Evolutionary conservation across 2,888 invertebrate species (phyloP).

Genomic region (Pemphredon lugubris): DNA sequence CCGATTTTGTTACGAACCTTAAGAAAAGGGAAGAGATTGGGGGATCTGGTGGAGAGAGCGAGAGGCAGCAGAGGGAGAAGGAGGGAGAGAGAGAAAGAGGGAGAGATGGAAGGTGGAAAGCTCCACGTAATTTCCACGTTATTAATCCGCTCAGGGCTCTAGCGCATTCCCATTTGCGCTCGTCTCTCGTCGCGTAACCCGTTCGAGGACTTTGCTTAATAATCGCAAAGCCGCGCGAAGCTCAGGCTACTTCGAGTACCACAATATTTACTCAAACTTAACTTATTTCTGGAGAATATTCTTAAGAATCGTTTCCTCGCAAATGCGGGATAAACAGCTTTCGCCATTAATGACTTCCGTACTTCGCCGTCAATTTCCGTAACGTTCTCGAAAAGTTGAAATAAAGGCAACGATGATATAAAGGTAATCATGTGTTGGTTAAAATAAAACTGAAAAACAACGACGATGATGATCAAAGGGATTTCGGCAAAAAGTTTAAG

Average conservation of each 20-base stretch:
- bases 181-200: slow-evolving; percentile 57
- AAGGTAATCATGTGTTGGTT: too few species aligned
- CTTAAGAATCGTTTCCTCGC: not conserved
- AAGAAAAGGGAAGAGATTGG: slow-evolving; percentile 6
- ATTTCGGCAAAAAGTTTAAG: too few species aligned
- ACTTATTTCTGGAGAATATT: slow-evolving; percentile 24
- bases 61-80: not conserved
- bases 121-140: slow-evolving; percentile 58
- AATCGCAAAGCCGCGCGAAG: slow-evolving; percentile 35
- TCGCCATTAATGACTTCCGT: slow-evolving; percentile 2
- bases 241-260: slow-evolving; percentile 43
- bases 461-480: too few species aligned
- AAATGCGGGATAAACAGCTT: slow-evolving; percentile 12
- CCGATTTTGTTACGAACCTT: slow-evolving; percentile 48
- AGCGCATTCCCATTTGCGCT: slow-evolving; percentile 49
- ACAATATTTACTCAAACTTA: slow-evolving; percentile 40
- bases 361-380: not conserved
- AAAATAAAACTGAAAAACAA: not conserved
- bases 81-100: slow-evolving; percentile 6
- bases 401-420: too few species aligned
- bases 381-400: too few species aligned
- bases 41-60: too few species aligned
- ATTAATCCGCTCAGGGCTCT: slow-evolving; percentile 55
- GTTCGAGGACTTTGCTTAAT: slow-evolving; percentile 51
- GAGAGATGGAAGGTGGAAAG: slow-evolving; percentile 1